Percentiles rank a stretch among this genome's conserved stretches.
phyloP scores from a whole-genome alignment of 2,797 vertebrate species.

The Lophotriccus pileatus region DNA sequence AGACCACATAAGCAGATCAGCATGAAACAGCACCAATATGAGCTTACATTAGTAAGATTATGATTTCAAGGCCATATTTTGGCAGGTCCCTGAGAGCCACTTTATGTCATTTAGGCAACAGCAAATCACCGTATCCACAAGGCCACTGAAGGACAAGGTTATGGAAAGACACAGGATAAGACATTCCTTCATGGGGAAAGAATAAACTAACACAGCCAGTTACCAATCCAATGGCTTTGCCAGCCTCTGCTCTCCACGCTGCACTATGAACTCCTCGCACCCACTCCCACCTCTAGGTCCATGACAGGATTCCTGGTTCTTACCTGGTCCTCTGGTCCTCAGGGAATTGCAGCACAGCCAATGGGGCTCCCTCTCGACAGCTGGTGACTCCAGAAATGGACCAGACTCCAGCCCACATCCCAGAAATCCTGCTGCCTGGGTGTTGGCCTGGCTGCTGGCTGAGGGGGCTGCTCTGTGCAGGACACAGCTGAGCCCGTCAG shows the following conservation, averaged over 20 bases:
- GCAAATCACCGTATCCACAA: neutral
- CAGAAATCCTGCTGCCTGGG: neutral
- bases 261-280: neutral
- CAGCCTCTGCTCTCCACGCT: neutral
- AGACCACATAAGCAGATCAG: neutral
- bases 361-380: neutral
- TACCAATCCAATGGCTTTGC: fast-evolving
- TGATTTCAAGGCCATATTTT: neutral
- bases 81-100: neutral
- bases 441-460: fast-evolving
- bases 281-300: fast-evolving
- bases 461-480: fast-evolving
- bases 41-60: slow-evolving; percentile 40
- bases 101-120: neutral
- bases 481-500: neutral
- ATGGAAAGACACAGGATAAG: neutral
- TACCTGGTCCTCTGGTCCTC: neutral
- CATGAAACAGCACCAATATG: neutral
- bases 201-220: neutral
- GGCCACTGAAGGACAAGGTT: neutral
- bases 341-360: fast-evolving
- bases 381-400: fast-evolving
- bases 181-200: neutral
- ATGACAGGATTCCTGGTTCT: neutral
- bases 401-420: neutral